Conservation (phyloP, 2,797 vertebrate species). For the Mormyrus proboscirostris region DNA sequence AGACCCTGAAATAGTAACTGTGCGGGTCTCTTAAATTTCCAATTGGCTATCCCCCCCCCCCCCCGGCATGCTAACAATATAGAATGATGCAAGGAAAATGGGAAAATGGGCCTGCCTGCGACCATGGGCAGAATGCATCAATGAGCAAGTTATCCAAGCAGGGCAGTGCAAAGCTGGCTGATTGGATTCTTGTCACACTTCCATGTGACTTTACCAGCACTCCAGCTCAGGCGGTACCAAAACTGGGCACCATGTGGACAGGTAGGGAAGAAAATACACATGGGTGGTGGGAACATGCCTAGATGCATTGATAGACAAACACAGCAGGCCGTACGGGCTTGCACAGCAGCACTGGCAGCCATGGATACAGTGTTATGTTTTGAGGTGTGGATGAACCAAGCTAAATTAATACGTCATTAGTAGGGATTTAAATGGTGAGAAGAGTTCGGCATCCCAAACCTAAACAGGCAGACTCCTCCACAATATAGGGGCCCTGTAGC, state of each 20-base stretch:
- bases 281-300: not conserved
- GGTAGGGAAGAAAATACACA: not conserved
- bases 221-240: not conserved
- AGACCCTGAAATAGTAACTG: not conserved
- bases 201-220: not conserved
- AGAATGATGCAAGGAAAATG: not conserved
- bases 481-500: not conserved
- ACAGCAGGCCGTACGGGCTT: not conserved
- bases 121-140: not conserved
- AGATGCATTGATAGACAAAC: not conserved
- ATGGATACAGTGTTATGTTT: not conserved
- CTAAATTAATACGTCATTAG: not conserved
- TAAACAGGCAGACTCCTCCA: not conserved
- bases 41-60: not conserved
- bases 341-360: not conserved
- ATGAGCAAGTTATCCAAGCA: not conserved
- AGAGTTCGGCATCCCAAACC: not conserved
- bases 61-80: not conserved
- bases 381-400: not conserved
- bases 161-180: not conserved
- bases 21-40: not conserved
- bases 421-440: not conserved
- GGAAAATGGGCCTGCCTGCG: not conserved
- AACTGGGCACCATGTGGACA: not conserved
- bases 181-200: not conserved